Base-by-base conservation (phyloP, 2,113 vertebrate genomes). In the Oxyura jamaicensis region DNA sequence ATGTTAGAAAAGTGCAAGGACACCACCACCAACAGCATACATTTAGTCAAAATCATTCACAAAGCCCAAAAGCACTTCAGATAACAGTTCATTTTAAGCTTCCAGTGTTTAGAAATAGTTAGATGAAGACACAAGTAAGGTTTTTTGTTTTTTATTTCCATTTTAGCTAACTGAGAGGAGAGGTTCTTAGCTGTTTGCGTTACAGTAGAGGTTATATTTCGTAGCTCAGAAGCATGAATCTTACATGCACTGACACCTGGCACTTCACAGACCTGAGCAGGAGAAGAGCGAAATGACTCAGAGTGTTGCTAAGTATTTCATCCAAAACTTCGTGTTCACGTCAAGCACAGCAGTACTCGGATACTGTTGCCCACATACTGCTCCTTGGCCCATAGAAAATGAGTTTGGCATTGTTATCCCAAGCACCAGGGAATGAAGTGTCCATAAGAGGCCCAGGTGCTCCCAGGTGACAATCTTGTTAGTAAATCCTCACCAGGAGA, bases 261-360 rank as follows among this genome's bases (percentile, higher is more conserved):
- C 5, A 0, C 25, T 10, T 23, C 0, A 0, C 2, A 8, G 62
- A 29, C 29, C 77, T 63, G 8, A 8, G 4, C 33, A 46, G 33
- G 39, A 75, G 9, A 59, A 68, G 28, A 83, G 3, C 19, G 35
- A 39, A 19, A 21, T 15, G 42, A 72, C 17, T 59, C 46, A 35
- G 44, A 44, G 58, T 7, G 7, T 31, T 81, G 25, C 28, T 74
- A 33, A 42, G n/a, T 22, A 52, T 73, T 73, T 86, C 8, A n/a
- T 90, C 36, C 21, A 20, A 29, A 36, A 41, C 25, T 60, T 29
- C 20, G 13, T 25, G 35, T 85, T 56, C 23, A 7, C 65, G 39
- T 44, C 58, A 26, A 81, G 65, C 31, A 23, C 25, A 60, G 50
- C 69, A 28, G 17, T 55, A 28, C 53, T 23, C 4, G 2, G 18